Evolutionary conservation across 1,140 invertebrate genomes (phyloP), one percentile per base, ranked within the genome.

Genomic region (Drosophila chauvacae): DNA sequence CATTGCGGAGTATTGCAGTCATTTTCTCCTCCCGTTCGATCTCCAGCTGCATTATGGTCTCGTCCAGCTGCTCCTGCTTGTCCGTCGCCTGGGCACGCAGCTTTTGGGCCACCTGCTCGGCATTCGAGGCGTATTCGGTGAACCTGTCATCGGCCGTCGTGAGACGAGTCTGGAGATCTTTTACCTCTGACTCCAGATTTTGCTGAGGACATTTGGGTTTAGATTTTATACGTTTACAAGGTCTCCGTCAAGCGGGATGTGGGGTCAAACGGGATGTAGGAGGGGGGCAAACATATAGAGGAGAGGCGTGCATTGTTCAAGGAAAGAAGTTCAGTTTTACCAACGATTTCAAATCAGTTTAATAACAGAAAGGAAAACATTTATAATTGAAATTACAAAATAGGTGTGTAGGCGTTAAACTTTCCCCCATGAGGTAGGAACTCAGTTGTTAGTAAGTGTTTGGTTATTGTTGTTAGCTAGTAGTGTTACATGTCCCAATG

Each of bases 1-100:
- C 97, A 91, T 97, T 97, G 30, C 96, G 94, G 37, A 97, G 81
- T 56, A 97, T 91, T 2, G 96, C 95, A 13, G 95, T 95, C 88
- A 97, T 95, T 80, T 96, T 97, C 64, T 97, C 96, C 59, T 95
- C 93, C 33, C 94, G 94, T 68, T 96, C 96, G 63, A 94, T 94
- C 81, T 68, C 93, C 91, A 85, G 70, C 50, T 72, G 59, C 26
- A 73, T 44, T 56, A 78, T 77, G 6, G 70, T 64, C 10, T 91
- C 83, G 16, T 69, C 69, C 35, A 91, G 60, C 37, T 88, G 79
- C 10, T 90, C 69, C 60, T 92, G 88, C 20, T 91, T 71, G n/a
- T 86, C 73, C 0, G 45, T 45, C 7, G 69, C 56, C 59, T 92
- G 91, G 11, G 74, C 44, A 2, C 91, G 76, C 11, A 92, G 35